Evolutionary conservation across 1,140 invertebrate species (phyloP), one percentile per base, ranked within the genome.

Genomic region (Drosophila burlai): DNA sequence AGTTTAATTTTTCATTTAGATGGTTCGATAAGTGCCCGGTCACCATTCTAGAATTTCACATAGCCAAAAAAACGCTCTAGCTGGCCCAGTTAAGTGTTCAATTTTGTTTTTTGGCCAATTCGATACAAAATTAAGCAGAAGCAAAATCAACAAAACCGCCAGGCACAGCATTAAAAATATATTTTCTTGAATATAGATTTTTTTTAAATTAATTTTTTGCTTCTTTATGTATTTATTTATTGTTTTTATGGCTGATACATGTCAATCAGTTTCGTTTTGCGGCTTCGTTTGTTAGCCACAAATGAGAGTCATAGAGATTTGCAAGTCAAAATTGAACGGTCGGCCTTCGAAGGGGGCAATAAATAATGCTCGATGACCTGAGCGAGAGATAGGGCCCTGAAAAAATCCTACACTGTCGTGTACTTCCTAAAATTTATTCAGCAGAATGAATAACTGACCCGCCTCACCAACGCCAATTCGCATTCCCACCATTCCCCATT

Each of bases 241-340:
- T 4, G 34, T 40, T 49, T 63, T 76, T 63, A 73, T 64, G 15
- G 55, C 55, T 42, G 38, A 40, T 43, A 73, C 59, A 78, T 74
- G 58, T 79, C 74, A 79, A 79, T 79, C 74, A 80, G 76, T 79
- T 79, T 79, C 62, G 50, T 74, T 79, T 71, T 54, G 43, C 50
- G 40, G 29, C 52, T 74, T 31, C 46, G 45, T 69, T 78, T 47
- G 42, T 42, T 46, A n/a, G 26, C 50, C 47, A 13, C 46, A 58
- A 72, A 76, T 40, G 34, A 49, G 68, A 68, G 29, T 24, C 46
- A 43, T 45, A 31, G 52, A 83, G 72, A 80, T 87, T 86, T 78
- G 83, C 80, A 89, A 80, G 83, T 80, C 83, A 54, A 87, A 81
- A 72, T 68, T 59, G 68, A 73, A 63, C 45, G 74, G 40, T 83